A percentile compares a stretch with the other conserved stretches of the same genome.
Conservation (phyloP, 2,888 invertebrate genomes). For the Drosophila atripex region DNA sequence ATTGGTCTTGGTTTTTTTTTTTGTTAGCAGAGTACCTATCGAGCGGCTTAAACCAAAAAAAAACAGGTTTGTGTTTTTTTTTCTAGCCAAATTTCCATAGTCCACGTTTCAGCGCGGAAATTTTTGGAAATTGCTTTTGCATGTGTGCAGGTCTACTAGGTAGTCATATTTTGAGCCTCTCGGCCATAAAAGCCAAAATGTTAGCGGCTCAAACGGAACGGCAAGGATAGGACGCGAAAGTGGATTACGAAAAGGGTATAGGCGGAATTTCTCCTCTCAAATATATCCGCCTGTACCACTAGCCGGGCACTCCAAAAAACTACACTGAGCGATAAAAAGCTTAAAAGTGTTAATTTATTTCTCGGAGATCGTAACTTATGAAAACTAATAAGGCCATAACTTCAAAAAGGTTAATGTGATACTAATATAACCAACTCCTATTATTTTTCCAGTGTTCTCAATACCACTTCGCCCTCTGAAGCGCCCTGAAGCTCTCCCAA, state of each 20-base stretch:
- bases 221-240: constrained; percentile 60
- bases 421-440: background rate
- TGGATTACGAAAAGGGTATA: constrained; percentile 62
- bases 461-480: background rate
- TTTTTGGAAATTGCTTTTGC: constrained; percentile 45
- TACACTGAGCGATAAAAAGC: background rate
- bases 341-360: background rate
- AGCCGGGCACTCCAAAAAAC: background rate
- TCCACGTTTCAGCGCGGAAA: constrained; percentile 50
- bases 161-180: constrained; percentile 51
- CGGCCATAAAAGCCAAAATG: constrained; percentile 68
- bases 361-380: no score
- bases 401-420: background rate
- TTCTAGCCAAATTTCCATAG: constrained; percentile 42
- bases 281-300: background rate
- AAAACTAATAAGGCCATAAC: no score
- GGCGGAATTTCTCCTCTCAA: background rate
- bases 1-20: constrained; percentile 7
- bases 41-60: constrained; percentile 24
- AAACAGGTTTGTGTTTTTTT: constrained; percentile 15
- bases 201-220: constrained; percentile 68
- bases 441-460: constrained; percentile 10
- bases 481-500: background rate
- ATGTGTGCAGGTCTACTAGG: constrained; percentile 16
- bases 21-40: background rate